Conservation (phyloP, 1,140 invertebrate species). For the Oncopeltus fasciatus region DNA sequence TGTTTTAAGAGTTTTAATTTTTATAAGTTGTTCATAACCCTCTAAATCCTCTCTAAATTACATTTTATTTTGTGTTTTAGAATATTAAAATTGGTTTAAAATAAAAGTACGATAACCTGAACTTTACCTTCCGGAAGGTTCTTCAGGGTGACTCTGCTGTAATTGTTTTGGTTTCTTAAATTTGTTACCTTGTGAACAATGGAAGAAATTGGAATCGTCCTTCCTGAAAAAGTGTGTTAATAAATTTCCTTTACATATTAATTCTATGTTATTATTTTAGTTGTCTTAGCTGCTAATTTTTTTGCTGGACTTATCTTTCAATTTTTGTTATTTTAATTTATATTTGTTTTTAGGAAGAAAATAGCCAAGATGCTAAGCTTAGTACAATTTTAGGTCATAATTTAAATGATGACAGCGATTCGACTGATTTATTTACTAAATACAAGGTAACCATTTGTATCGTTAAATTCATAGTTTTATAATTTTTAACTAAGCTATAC, state of each 20-base stretch:
- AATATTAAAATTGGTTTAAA: no score
- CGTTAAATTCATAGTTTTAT: background rate
- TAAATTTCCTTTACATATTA: constrained; percentile 1
- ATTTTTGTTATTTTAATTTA: constrained; percentile 1
- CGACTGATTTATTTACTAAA: constrained; percentile 85
- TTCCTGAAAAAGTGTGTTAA: constrained; percentile 49
- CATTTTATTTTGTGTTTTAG: no score
- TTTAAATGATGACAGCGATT: constrained; percentile 59
- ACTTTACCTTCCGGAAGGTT: background rate
- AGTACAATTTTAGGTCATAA: constrained; percentile 34
- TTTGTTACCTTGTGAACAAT: constrained; percentile 30
- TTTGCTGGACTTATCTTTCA: background rate
- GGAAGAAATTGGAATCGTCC: constrained; percentile 53
- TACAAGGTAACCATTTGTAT: constrained; percentile 55
- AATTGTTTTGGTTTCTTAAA: background rate
- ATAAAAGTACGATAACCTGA: no score
- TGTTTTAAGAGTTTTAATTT: no score
- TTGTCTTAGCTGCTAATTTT: background rate
- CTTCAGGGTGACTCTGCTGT: background rate
- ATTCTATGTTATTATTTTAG: constrained; percentile 3
- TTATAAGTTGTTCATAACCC: no score
- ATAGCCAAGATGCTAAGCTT: constrained; percentile 41
- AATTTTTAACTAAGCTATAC: no score
- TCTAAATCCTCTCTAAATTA: no score
- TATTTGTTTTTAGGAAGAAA: constrained; percentile 36